A percentile compares a stretch with the other conserved stretches of the same genome.
phyloP scores from a whole-genome alignment of 1,140 invertebrate species.

The Bradysia coprophila region DNA sequence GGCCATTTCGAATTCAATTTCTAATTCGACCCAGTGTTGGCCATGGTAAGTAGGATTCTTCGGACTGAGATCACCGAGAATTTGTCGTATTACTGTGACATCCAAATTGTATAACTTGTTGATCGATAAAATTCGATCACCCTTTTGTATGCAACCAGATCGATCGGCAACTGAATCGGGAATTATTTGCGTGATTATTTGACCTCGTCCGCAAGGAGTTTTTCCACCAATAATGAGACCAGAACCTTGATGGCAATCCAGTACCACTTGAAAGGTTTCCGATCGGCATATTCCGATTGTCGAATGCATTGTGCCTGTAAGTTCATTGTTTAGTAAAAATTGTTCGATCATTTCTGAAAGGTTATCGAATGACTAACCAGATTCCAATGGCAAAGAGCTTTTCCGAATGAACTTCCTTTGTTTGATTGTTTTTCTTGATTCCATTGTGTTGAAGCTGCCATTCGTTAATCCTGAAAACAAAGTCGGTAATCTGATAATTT shows the following conservation, averaged over 20 bases:
- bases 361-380: conserved; percentile 1
- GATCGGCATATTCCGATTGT: conserved; percentile 16
- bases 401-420: conserved; percentile 19
- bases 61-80: conserved; percentile 17
- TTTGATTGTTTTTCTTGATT: conserved; percentile 19
- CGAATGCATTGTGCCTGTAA: conserved; percentile 5
- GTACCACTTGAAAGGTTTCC: conserved; percentile 20
- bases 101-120: conserved; percentile 49
- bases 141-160: conserved; percentile 59
- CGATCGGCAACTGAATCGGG: conserved; percentile 25
- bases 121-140: conserved; percentile 65
- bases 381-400: conserved; percentile 20
- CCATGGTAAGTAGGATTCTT: conserved; percentile 2
- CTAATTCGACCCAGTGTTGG: conserved; percentile 34
- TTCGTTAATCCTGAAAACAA: conserved; percentile 1
- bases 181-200: conserved; percentile 16
- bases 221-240: conserved; percentile 15
- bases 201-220: conserved; percentile 9
- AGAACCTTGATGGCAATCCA: conserved; percentile 21
- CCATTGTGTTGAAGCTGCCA: conserved; percentile 22
- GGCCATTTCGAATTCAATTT: conserved; percentile 83
- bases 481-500: background rate
- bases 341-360: too few species aligned
- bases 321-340: too few species aligned
- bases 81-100: conserved; percentile 25